Base-by-base conservation (phyloP, 2,797 vertebrate species). In the Cetoscarus ocellatus region DNA sequence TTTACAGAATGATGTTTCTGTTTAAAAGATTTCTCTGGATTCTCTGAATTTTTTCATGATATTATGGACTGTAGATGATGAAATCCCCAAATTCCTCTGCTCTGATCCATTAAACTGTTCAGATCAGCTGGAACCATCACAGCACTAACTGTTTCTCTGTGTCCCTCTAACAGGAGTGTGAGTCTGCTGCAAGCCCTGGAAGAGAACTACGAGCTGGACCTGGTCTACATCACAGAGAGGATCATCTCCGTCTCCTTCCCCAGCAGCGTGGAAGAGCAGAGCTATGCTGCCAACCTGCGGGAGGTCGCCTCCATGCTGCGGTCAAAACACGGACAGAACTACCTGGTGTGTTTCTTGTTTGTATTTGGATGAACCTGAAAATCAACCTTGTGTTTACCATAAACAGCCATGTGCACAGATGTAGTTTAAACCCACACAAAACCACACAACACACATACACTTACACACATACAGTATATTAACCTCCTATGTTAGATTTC, bases 241-340 rank as follows among this genome's bases (percentile, higher is more conserved):
- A 99, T 99, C 91, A 98, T 99, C 19, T 97, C 98, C 0, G 97
- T 99, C 74, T 97, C 96, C 81, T 98, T 97, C 86, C 95, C 97
- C 80, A 94, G 95, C 61, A 69, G 82, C 0, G 96, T 96, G 0
- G 97, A 98, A 11, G 97, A 98, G 83, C 95, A 96, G 85, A 96
- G 88, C 88, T 99, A 98, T 66, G 90, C 94, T n/a, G 93, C 90
- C 86, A 98, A 99, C 93, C 94, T 99, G 82, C 95, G 94, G 0
- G 96, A 99, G 88, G 97, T 99, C 75, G 97, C 98, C 43, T 96
- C 95, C 90, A 99, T 99, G 98, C 95, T 99, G 83, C 95, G 95
- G 86, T 99, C 97, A 88, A 99, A 99, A 89, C 98, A 99, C 1
- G 97, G 96, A 0, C 94, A 97, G 80, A 97, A 94, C 91, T 99